These are phyloP conservation scores for Polyergus mexicanus DNA, from an alignment of 1,140 invertebrate genomes.

Conservation along the genomic window DNA sequence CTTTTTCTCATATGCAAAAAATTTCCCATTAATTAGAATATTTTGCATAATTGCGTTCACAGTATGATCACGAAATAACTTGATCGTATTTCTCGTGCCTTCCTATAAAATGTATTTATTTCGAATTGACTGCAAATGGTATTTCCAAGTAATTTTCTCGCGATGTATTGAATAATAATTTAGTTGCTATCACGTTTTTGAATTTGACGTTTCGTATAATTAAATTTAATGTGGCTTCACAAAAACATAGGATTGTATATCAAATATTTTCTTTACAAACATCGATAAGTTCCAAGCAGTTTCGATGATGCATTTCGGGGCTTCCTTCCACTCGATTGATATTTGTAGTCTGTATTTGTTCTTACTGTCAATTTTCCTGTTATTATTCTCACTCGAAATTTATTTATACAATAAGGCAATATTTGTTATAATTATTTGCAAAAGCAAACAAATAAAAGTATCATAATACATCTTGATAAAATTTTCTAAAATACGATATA, in stretches of 20 bases:
- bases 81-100: background rate
- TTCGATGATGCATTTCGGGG: background rate
- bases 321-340: background rate
- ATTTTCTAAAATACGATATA: background rate
- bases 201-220: background rate
- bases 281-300: background rate
- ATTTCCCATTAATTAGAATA: conserved; percentile 19
- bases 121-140: background rate
- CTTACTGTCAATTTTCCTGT: conserved; percentile 26
- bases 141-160: background rate
- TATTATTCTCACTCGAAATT: conserved; percentile 26
- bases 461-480: background rate
- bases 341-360: conserved; percentile 19
- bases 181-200: background rate
- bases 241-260: background rate
- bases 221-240: background rate
- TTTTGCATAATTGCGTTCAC: conserved; percentile 9
- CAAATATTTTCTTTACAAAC: conserved; percentile 3
- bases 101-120: background rate
- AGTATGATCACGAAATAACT: background rate
- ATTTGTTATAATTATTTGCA: background rate
- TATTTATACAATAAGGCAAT: conserved; percentile 14
- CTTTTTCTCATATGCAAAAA: background rate
- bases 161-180: conserved; percentile 10
- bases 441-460: background rate